Evolutionary conservation across 2,888 invertebrate species (phyloP).

Genomic region (Melieria picta): DNA sequence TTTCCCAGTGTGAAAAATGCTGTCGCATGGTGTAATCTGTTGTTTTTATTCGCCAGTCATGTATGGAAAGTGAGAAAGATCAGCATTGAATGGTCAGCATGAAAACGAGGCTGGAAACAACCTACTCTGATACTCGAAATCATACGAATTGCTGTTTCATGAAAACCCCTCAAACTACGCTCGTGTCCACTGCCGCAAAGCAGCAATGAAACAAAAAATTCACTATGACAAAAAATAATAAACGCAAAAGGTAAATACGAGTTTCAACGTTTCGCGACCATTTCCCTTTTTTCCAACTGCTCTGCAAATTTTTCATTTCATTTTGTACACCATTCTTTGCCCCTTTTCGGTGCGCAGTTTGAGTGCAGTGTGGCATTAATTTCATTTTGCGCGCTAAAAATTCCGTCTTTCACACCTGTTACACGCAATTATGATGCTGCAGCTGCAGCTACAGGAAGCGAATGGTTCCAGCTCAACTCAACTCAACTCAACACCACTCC

Average conservation of each 20-base stretch:
- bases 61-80: too few relatives aligned
- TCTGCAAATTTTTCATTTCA: too few relatives aligned
- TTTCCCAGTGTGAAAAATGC: too few relatives aligned
- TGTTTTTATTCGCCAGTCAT: too few relatives aligned
- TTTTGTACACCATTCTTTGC: too few relatives aligned
- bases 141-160: too few relatives aligned
- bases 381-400: slow-evolving; percentile 19
- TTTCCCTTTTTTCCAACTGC: neutral
- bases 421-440: slow-evolving; percentile 53
- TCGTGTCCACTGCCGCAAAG: neutral
- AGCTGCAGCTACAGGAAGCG: neutral
- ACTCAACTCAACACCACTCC: slow-evolving; percentile 33
- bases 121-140: too few relatives aligned
- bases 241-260: neutral
- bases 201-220: neutral
- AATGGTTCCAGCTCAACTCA: slow-evolving; percentile 13
- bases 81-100: too few relatives aligned
- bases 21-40: too few relatives aligned
- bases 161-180: too few relatives aligned
- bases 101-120: too few relatives aligned
- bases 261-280: neutral
- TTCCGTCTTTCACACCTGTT: slow-evolving; percentile 58
- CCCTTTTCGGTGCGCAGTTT: too few relatives aligned
- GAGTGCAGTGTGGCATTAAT: neutral
- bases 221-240: neutral